Percentiles rank a stretch among this genome's conserved stretches.
Evolutionary conservation across 2,113 vertebrate genomes (phyloP).

Genomic region (Aleadryas rufinucha): DNA sequence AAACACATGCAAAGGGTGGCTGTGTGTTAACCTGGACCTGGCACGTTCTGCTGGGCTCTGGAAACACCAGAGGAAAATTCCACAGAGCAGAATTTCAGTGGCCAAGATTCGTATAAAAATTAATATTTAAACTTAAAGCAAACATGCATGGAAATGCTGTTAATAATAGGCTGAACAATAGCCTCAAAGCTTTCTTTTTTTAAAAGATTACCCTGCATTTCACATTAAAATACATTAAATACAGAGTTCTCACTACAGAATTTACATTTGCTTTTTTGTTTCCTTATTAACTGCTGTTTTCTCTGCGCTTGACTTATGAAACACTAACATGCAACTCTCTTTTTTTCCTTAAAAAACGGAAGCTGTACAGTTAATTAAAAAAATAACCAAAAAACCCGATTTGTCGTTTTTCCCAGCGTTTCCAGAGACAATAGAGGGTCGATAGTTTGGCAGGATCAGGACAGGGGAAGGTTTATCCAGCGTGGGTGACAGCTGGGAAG

Average conservation of each 20-base stretch:
- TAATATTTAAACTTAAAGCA: neutral
- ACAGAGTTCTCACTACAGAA: neutral
- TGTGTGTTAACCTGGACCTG: neutral
- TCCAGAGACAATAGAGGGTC: neutral
- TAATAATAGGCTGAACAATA: neutral
- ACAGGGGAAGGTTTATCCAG: neutral
- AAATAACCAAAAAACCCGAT: neutral
- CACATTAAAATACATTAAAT: neutral
- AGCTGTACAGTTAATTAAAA: neutral
- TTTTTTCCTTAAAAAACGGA: neutral
- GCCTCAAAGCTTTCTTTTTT: neutral
- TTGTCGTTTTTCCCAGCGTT: neutral
- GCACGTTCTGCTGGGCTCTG: slow-evolving; percentile 11
- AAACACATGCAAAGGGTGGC: slow-evolving; percentile 16
- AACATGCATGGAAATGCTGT: neutral
- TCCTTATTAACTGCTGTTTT: neutral
- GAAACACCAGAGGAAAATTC: neutral
- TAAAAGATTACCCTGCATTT: neutral
- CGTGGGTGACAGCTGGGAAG: neutral
- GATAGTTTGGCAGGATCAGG: neutral
- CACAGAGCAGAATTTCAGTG: neutral
- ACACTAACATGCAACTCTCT: neutral
- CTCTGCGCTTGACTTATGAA: neutral
- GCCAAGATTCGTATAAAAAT: slow-evolving; percentile 42
- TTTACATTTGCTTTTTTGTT: slow-evolving; percentile 7